Evolutionary conservation across 2,113 vertebrate genomes (phyloP).

Genomic region (Danionella cerebrum): DNA sequence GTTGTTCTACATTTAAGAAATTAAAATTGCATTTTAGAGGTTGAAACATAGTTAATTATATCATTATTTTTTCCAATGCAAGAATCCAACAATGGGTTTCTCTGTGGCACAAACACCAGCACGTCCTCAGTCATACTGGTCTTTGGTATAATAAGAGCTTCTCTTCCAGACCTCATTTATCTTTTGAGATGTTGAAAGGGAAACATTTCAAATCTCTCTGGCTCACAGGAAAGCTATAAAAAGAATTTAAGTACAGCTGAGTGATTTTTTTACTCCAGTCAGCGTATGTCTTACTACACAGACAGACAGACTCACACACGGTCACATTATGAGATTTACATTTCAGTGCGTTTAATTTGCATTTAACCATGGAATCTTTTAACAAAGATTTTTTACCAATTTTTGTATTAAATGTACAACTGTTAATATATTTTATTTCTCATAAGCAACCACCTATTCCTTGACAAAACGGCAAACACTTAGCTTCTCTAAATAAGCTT

Average conservation of each 20-base stretch:
- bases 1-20: no score
- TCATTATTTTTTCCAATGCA: background rate
- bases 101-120: conserved; percentile 7
- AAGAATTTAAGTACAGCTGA: conserved; percentile 27
- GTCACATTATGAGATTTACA: no score
- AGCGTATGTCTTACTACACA: background rate
- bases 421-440: no score
- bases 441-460: no score
- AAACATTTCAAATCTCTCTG: conserved; percentile 32
- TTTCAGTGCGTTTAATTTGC: no score
- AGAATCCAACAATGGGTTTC: background rate
- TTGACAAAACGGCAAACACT: no score
- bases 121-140: conserved; percentile 6
- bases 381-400: no score
- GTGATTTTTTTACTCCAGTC: conserved; percentile 13
- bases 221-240: conserved; percentile 34
- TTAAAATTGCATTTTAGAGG: background rate
- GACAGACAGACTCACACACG: background rate
- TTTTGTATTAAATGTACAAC: no score
- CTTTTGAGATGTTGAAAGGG: conserved; percentile 32
- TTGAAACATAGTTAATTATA: background rate
- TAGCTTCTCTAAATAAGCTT: no score
- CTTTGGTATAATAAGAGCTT: conserved; percentile 26
- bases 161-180: conserved; percentile 26
- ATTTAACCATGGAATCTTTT: no score